Evolutionary conservation across 2,113 vertebrate species (phyloP).

Genomic region (Bostrychus sinensis): DNA sequence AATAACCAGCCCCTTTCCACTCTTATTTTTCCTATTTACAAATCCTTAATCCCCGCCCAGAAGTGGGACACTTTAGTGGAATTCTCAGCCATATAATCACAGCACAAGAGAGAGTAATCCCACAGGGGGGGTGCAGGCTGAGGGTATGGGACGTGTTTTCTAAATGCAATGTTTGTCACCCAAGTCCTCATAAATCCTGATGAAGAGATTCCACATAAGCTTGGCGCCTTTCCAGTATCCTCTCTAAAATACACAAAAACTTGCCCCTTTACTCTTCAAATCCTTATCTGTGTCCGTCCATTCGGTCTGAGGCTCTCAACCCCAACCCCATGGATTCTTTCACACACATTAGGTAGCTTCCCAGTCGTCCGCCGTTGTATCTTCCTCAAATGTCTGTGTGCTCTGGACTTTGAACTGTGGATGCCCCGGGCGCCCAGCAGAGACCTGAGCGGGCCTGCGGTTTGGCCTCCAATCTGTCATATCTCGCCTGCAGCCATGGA

Average conservation of each 20-base stretch:
- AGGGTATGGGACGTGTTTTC: slow-evolving; percentile 36
- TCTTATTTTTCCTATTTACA: slow-evolving; percentile 54
- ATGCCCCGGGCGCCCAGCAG: slow-evolving; percentile 49
- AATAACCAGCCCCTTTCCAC: slow-evolving; percentile 30
- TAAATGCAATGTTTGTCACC: slow-evolving; percentile 24
- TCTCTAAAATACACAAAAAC: slow-evolving; percentile 5
- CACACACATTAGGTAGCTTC: slow-evolving; percentile 35
- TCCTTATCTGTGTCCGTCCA: slow-evolving; percentile 33
- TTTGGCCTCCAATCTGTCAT: slow-evolving; percentile 63
- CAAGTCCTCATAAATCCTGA: slow-evolving; percentile 17
- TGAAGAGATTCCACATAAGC: slow-evolving; percentile 12
- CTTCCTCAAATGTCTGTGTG: slow-evolving; percentile 44
- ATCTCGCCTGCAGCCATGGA: slow-evolving; percentile 55
- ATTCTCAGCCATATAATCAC: slow-evolving; percentile 52
- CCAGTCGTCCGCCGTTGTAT: slow-evolving; percentile 28
- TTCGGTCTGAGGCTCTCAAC: slow-evolving; percentile 23
- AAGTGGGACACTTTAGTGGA: slow-evolving; percentile 55
- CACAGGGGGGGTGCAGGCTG: slow-evolving; percentile 25
- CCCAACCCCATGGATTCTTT: slow-evolving; percentile 35
- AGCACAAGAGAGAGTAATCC: slow-evolving; percentile 32
- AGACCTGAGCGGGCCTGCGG: slow-evolving; percentile 49
- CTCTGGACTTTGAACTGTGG: slow-evolving; percentile 53
- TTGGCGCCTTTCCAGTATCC: slow-evolving; percentile 4
- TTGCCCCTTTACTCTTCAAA: not conserved
- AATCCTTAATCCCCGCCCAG: slow-evolving; percentile 58